These are phyloP conservation scores for Propithecus deckenii DNA, from an alignment of 2,797 vertebrate genomes.

Conservation along the genomic window DNA sequence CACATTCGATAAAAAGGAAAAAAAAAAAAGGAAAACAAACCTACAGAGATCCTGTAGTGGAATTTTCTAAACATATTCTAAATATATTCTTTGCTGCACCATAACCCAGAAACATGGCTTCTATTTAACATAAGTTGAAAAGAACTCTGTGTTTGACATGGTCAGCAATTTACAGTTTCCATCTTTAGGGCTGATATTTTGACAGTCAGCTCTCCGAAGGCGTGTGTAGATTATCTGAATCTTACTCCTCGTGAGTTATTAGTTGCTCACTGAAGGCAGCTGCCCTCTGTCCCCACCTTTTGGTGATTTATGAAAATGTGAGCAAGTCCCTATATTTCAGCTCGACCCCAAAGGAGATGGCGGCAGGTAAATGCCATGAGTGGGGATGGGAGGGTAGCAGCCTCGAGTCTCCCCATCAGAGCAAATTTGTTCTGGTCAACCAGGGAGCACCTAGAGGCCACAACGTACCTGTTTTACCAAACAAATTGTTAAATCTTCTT, in stretches of 20 bases:
- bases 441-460: background rate
- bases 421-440: background rate
- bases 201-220: background rate
- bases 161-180: background rate
- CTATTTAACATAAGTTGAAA: background rate
- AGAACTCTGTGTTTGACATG: background rate
- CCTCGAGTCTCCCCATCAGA: background rate
- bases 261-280: background rate
- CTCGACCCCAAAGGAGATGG: background rate
- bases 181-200: background rate
- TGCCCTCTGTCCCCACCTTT: background rate
- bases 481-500: slow-evolving; percentile 86
- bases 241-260: background rate
- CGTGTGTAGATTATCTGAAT: background rate
- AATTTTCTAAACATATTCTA: background rate
- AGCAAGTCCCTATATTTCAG: background rate
- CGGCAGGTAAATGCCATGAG: background rate
- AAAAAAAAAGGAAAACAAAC: background rate
- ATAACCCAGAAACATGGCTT: background rate
- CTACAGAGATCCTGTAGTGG: background rate
- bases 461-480: slow-evolving; percentile 89
- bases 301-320: background rate
- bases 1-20: background rate
- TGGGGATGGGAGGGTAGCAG: too few species aligned
- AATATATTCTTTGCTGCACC: background rate